A percentile compares a stretch with the other conserved stretches of the same genome.
phyloP scores from a whole-genome alignment of 1,140 invertebrate species.

The Penaeus indicus region DNA sequence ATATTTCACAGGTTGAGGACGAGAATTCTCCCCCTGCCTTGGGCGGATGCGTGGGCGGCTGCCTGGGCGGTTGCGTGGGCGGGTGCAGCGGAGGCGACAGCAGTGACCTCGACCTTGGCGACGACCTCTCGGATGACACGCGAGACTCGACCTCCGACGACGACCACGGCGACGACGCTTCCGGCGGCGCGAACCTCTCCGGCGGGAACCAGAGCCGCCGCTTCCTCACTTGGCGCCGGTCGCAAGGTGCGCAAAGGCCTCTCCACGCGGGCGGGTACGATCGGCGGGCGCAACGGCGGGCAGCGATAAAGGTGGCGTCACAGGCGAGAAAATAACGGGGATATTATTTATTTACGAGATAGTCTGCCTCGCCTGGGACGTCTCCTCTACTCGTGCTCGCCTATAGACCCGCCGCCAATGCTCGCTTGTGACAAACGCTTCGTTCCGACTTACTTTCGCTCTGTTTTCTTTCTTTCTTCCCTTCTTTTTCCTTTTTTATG shows the following conservation, averaged over 20 bases:
- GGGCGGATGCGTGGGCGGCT: conserved; percentile 45
- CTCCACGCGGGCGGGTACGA: not conserved
- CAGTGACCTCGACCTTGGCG: conserved; percentile 56
- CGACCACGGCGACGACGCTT: conserved; percentile 49
- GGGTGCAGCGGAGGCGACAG: conserved; percentile 57
- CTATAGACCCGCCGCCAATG: no score
- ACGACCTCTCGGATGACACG: conserved; percentile 56
- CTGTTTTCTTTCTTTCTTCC: no score
- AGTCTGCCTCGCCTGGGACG: no score
- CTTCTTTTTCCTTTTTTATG: no score
- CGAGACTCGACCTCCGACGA: conserved; percentile 50
- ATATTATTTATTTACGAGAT: no score
- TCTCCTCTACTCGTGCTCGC: no score
- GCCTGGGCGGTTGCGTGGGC: conserved; percentile 40
- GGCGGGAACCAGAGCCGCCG: conserved; percentile 6
- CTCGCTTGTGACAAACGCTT: no score
- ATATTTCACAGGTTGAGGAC: conserved; percentile 44
- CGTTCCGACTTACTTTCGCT: no score
- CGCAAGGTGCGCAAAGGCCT: conserved; percentile 16
- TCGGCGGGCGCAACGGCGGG: no score
- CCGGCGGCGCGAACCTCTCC: not conserved
- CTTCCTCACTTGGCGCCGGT: conserved; percentile 44
- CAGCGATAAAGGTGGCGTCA: no score
- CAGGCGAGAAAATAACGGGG: no score
- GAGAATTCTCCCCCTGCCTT: conserved; percentile 47